Base-by-base conservation (phyloP, 2,888 invertebrate genomes). In the Pheosia tremula region DNA sequence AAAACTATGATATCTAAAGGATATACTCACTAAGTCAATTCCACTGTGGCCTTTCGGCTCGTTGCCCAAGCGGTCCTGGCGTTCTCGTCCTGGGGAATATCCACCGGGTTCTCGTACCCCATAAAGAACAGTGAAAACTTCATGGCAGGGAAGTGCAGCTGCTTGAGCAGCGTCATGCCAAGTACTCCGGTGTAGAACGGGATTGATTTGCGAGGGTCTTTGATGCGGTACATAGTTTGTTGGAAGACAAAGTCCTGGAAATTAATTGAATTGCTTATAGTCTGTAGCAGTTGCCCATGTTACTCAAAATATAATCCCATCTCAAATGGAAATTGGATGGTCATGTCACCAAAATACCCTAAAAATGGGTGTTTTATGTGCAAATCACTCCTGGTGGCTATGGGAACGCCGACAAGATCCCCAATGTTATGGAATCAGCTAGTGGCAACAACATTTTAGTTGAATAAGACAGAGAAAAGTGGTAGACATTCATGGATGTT, bases 191-290 rank as follows among this genome's bases (percentile, higher is more conserved):
- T 97, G 90, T 99, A 99, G 87, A 99, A 99, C 0, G 98, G 97
- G 56, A 99, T 89, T 0, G 98, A 97, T 71, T 95, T 96, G 67
- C 95, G 95, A 0, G 98, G 98, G 85, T 99, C 98, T 84, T 98
- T 99, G 68, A 99, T 98, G 47, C 99, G 95, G 85, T 97, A 97
- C 99, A 99, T 99, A 0, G 98, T 99, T 94, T 99, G 99, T 94
- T 99, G 98, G 90, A 99, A 97, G 74, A 98, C 95, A 86, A 97
- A 99, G 63, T 97, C 97, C 97, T 98, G 90, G 57, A 90, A 89
- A 38, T n/a, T 41, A 5, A 52, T 43, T 8, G 24, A 24, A 24
- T 24, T 0, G 24, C 24, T 24, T 24, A 24, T 1, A 24, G 24
- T 0, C 2, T 2, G 24, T 24, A 50, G 47, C 7, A 50, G 52